A percentile compares a stretch with the other conserved stretches of the same genome.
Conservation (phyloP, 1,140 invertebrate genomes). For the Megalopta genalis region DNA sequence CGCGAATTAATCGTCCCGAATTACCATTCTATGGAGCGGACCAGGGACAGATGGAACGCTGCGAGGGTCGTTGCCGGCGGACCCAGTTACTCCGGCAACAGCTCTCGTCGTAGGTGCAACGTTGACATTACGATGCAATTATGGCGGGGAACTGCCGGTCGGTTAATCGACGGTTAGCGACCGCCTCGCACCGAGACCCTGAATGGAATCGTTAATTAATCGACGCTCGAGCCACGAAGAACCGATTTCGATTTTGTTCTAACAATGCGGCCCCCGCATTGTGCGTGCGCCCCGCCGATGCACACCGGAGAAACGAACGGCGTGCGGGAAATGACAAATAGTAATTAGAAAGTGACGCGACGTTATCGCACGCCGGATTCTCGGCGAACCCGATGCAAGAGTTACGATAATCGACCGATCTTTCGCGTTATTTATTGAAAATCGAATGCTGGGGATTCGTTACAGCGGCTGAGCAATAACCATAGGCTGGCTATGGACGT, state of each 20-base stretch:
- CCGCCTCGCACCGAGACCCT: background rate
- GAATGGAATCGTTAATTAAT: conserved; percentile 52
- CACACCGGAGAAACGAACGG: background rate
- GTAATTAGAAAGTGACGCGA: background rate
- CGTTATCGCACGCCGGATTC: background rate
- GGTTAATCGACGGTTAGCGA: conserved; percentile 52
- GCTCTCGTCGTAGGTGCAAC: conserved; percentile 12
- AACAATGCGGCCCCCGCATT: background rate
- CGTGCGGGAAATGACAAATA: background rate
- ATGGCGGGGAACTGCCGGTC: conserved; percentile 29
- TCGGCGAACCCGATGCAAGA: background rate
- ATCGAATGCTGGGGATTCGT: no score
- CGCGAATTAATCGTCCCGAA: conserved; percentile 60
- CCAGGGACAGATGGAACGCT: conserved; percentile 29
- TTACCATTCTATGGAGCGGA: conserved; percentile 53
- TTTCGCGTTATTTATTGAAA: no score
- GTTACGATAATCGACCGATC: background rate
- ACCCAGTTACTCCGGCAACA: conserved; percentile 20
- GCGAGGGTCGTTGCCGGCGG: conserved; percentile 25
- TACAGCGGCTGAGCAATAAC: no score
- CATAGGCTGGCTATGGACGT: no score
- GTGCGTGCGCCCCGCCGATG: background rate
- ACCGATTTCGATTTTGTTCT: conserved; percentile 12
- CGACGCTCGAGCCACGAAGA: conserved; percentile 8
- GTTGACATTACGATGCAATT: conserved; percentile 55